Evolutionary conservation across 2,888 invertebrate genomes (phyloP).

Genomic region (Ophioninae sp.): DNA sequence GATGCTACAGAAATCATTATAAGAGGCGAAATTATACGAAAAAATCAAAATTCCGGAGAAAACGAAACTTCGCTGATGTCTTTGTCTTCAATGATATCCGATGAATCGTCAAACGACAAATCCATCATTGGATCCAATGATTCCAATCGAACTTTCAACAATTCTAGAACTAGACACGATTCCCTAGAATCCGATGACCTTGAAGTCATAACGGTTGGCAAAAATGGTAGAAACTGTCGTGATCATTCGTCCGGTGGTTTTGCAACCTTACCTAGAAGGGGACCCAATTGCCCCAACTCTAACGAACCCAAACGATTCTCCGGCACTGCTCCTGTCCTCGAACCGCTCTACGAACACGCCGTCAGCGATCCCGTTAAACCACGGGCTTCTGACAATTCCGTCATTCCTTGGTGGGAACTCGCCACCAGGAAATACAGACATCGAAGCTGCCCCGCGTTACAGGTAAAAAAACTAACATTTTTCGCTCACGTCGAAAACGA

Average conservation of each 20-base stretch:
- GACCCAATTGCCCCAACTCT: slow-evolving; percentile 68
- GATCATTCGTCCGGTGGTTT: slow-evolving; percentile 66
- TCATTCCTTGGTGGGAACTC: slow-evolving; percentile 93
- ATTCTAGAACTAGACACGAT: slow-evolving; percentile 70
- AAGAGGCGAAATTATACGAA: slow-evolving; percentile 68
- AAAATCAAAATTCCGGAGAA: slow-evolving; percentile 45
- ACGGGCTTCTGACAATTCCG: slow-evolving; percentile 68
- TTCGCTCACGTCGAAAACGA: not conserved
- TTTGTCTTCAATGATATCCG: slow-evolving; percentile 1
- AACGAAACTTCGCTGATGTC: slow-evolving; percentile 27
- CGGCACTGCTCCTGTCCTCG: slow-evolving; percentile 75
- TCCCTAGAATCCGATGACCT: slow-evolving; percentile 70
- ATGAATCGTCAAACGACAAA: not conserved
- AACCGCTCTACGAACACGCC: slow-evolving; percentile 81
- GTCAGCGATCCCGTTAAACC: slow-evolving; percentile 79
- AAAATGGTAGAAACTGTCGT: too few species aligned
- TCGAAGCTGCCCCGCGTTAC: slow-evolving; percentile 91
- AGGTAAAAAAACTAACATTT: slow-evolving; percentile 80
- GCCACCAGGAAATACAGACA: slow-evolving; percentile 91
- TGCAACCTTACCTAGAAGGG: slow-evolving; percentile 75
- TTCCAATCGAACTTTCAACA: not conserved
- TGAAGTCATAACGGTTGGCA: too few species aligned
- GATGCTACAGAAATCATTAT: slow-evolving; percentile 77
- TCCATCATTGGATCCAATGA: not conserved
- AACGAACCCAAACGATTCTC: slow-evolving; percentile 73